Percentiles rank a stretch among this genome's conserved stretches.
These are phyloP conservation scores for Sipha maydis DNA, from an alignment of 2,888 invertebrate genomes.

Conservation along the genomic window DNA sequence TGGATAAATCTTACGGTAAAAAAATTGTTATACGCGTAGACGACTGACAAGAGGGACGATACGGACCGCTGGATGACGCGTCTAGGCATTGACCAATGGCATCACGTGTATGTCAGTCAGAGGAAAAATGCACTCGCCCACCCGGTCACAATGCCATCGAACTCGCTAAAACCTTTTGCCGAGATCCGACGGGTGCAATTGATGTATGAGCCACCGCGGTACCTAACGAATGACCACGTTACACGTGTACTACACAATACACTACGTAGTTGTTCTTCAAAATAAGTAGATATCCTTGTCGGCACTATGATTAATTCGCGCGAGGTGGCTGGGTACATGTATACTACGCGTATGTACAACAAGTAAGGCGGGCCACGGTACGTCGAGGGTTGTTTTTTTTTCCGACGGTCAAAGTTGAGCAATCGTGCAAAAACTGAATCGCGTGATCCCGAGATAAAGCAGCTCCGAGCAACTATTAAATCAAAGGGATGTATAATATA, in stretches of 20 bases:
- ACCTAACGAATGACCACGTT: slow-evolving; percentile 39
- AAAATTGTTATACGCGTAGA: neutral
- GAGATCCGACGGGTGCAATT: neutral
- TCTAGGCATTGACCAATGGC: slow-evolving; percentile 1
- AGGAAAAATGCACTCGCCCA: neutral
- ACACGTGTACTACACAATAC: too few species aligned
- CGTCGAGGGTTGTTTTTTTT: slow-evolving; percentile 9
- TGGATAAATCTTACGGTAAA: slow-evolving; percentile 20
- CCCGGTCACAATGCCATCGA: neutral
- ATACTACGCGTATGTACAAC: neutral
- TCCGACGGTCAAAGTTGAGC: slow-evolving; percentile 47
- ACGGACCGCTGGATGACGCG: neutral
- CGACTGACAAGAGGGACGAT: neutral
- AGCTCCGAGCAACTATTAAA: neutral
- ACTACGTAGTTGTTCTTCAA: slow-evolving; percentile 30
- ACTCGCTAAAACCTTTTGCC: neutral
- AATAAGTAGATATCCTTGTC: slow-evolving; percentile 59
- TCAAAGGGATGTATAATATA: neutral
- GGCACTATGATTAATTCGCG: slow-evolving; percentile 55
- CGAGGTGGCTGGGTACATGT: neutral
- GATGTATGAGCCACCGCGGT: slow-evolving; percentile 18
- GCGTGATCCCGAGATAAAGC: slow-evolving; percentile 3
- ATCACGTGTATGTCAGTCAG: neutral
- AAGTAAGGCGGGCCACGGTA: too few species aligned
- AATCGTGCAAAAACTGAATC: slow-evolving; percentile 43